These are phyloP conservation scores for Zaprionus vittiger DNA, from an alignment of 1,140 invertebrate genomes.

Conservation along the genomic window DNA sequence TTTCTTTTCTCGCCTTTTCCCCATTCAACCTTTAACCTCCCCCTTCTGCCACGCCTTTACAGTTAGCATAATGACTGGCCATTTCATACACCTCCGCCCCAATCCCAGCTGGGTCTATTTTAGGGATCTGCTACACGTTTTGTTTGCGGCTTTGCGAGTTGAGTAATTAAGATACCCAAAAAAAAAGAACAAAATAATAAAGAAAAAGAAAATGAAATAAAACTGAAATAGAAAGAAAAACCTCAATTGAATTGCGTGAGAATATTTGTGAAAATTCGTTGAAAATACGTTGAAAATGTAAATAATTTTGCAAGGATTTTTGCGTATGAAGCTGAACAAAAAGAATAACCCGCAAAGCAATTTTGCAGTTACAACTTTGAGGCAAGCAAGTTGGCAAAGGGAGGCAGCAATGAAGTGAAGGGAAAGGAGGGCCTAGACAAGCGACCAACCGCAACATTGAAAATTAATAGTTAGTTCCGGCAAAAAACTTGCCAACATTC, in stretches of 20 bases:
- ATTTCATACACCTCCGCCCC: slow-evolving; percentile 20
- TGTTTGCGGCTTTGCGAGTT: slow-evolving; percentile 43
- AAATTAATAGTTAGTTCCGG: slow-evolving; percentile 12
- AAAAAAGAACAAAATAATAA: neutral
- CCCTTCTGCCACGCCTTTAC: neutral
- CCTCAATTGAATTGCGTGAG: slow-evolving; percentile 48
- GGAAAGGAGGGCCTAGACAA: neutral
- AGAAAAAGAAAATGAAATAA: too few species aligned
- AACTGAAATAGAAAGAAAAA: neutral
- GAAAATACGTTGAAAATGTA: slow-evolving; percentile 34
- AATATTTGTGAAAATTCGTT: slow-evolving; percentile 18
- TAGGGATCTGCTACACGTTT: slow-evolving; percentile 32
- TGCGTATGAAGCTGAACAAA: neutral
- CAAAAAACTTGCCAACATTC: neutral
- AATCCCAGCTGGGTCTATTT: slow-evolving; percentile 42
- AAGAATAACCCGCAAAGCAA: neutral
- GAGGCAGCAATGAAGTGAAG: too few species aligned
- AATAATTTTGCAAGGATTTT: slow-evolving; percentile 1
- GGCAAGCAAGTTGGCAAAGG: too few species aligned
- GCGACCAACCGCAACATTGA: neutral
- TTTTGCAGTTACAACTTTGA: neutral
- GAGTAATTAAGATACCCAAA: slow-evolving; percentile 46
- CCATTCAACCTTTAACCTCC: neutral
- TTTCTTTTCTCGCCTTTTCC: neutral
- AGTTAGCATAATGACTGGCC: slow-evolving; percentile 30